Percentiles rank a stretch among this genome's conserved stretches.
Conservation (phyloP, 1,140 invertebrate species). For the Heliothis virescens region DNA sequence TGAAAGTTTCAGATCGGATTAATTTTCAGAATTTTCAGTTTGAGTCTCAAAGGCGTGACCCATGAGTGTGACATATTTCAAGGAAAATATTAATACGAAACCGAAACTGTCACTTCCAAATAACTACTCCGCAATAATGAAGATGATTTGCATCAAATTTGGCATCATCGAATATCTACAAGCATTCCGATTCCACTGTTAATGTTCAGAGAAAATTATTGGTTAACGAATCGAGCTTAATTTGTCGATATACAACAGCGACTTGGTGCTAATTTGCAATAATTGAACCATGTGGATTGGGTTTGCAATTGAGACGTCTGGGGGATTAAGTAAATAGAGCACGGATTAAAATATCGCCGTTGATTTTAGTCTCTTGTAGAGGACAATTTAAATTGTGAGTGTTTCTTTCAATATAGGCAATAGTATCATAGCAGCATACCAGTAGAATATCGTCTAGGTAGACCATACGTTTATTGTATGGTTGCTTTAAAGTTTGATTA, state of each 20-base stretch:
- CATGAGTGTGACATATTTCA: too few species aligned
- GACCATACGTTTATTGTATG: too few species aligned
- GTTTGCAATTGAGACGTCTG: slow-evolving; percentile 21
- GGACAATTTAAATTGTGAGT: too few species aligned
- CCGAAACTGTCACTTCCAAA: background rate
- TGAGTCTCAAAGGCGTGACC: too few species aligned
- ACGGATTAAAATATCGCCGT: background rate
- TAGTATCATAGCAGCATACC: too few species aligned
- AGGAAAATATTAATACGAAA: too few species aligned
- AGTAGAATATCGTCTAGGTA: too few species aligned
- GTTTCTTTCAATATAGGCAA: too few species aligned
- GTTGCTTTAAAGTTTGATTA: too few species aligned
- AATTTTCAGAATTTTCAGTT: too few species aligned
- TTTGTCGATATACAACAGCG: slow-evolving; percentile 31
- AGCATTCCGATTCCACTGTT: background rate
- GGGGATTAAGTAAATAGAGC: background rate
- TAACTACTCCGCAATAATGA: background rate
- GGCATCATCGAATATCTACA: background rate
- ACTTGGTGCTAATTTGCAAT: slow-evolving; percentile 22
- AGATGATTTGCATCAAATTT: background rate
- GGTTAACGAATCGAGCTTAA: slow-evolving; percentile 15
- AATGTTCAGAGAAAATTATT: slow-evolving; percentile 16
- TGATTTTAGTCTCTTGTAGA: too few species aligned
- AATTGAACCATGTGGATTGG: slow-evolving; percentile 23
- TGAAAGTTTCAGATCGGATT: too few species aligned